Evolutionary conservation across 2,797 vertebrate genomes (phyloP), one percentile per base, ranked within the genome.

Genomic region (Oophaga sylvatica): DNA sequence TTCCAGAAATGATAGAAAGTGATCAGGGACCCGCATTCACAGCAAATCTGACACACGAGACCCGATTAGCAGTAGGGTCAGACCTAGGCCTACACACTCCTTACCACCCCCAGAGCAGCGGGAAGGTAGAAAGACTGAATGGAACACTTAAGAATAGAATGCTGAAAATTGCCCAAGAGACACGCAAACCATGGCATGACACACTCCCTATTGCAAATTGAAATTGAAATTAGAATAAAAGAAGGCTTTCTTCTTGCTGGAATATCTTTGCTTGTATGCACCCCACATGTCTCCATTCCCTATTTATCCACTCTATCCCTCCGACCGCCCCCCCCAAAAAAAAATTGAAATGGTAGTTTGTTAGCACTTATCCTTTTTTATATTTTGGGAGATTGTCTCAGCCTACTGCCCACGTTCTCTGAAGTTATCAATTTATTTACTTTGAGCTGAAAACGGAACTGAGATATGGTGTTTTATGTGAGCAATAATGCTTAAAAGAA

Each of bases 151-250:
- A n/a, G n/a, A n/a, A n/a, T n/a, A n/a, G n/a, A n/a, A n/a, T n/a
- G n/a, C n/a, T n/a, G n/a, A n/a, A n/a, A n/a, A n/a, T n/a, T n/a
- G n/a, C n/a, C n/a, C n/a, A n/a, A n/a, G n/a, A n/a, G n/a, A n/a
- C n/a, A n/a, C n/a, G n/a, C n/a, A n/a, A n/a, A n/a, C n/a, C n/a
- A n/a, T n/a, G n/a, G n/a, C n/a, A n/a, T n/a, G n/a, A n/a, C n/a
- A n/a, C n/a, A n/a, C n/a, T n/a, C n/a, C n/a, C n/a, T n/a, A n/a
- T 89, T 96, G 12, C 92, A 95, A 41, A 93, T 90, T 60, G 96
- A 96, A 85, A 97, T 60, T 79, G 8, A 48, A 19, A 22, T 12
- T 5, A 22, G 19, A 41, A 35, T 20, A 73, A 8, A 41, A 41
- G 16, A 73, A 45, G 35, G 35, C 70, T 35, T 35, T 35, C 7